Evolutionary conservation across 2,888 invertebrate genomes (phyloP).

Genomic region (Leptura quadrifasciata): DNA sequence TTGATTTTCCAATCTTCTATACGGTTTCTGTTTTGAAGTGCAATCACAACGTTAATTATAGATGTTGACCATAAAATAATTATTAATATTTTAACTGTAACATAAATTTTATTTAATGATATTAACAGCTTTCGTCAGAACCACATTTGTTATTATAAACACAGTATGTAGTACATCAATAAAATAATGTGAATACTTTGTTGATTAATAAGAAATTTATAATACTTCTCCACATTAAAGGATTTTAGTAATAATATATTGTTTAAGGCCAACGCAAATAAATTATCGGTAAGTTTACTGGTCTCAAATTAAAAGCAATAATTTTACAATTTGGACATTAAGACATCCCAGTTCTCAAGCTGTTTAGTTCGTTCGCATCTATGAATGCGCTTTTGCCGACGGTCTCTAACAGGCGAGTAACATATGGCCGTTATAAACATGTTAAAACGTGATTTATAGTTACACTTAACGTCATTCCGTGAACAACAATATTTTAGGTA

Average conservation of each 20-base stretch:
- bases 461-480: slow-evolving; percentile 59
- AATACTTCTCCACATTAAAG: slow-evolving; percentile 2
- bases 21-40: no score
- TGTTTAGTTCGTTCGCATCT: slow-evolving; percentile 50
- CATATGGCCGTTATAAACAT: slow-evolving; percentile 65
- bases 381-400: slow-evolving; percentile 50
- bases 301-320: slow-evolving; percentile 51
- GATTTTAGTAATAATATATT: slow-evolving; percentile 10
- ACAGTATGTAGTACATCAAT: slow-evolving; percentile 11
- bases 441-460: slow-evolving; percentile 62
- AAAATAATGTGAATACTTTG: slow-evolving; percentile 15
- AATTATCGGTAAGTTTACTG: slow-evolving; percentile 16
- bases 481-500: slow-evolving; percentile 56
- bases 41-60: no score
- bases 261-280: slow-evolving; percentile 12
- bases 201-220: slow-evolving; percentile 9
- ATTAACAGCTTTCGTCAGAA: background rate
- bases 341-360: slow-evolving; percentile 50
- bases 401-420: slow-evolving; percentile 55
- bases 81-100: background rate
- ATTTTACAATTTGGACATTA: slow-evolving; percentile 51
- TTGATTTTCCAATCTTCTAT: no score
- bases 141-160: background rate
- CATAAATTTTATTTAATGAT: slow-evolving; percentile 4
- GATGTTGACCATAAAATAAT: slow-evolving; percentile 4